Evolutionary conservation across 2,113 vertebrate species (phyloP).

Genomic region (Mellivora capensis): DNA sequence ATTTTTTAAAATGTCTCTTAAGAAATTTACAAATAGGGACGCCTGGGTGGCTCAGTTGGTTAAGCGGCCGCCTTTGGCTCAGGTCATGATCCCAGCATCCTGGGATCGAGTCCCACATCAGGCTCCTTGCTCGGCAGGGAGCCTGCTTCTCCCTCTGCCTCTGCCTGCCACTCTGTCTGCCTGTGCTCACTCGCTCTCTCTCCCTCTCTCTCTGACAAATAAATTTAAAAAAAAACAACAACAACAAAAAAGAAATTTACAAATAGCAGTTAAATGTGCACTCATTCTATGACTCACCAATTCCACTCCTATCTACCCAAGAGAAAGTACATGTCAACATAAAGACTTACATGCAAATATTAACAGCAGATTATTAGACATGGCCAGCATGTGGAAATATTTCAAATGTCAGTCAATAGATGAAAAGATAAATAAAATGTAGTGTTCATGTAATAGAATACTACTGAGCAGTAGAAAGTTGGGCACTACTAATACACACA

Average conservation of each 20-base stretch:
- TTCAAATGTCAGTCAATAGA: neutral
- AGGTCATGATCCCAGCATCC: too few species aligned
- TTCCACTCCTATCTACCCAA: neutral
- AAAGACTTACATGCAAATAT: neutral
- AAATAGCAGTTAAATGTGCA: neutral
- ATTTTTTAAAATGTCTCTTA: neutral
- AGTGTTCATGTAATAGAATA: neutral
- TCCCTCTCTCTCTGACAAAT: too few species aligned
- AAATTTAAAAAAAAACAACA: too few species aligned
- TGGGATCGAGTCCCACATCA: too few species aligned
- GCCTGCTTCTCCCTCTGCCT: too few species aligned
- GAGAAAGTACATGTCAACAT: neutral
- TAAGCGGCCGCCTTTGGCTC: too few species aligned
- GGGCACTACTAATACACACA: neutral
- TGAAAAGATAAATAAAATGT: neutral
- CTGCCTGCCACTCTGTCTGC: too few species aligned
- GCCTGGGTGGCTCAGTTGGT: too few species aligned
- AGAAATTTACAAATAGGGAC: neutral
- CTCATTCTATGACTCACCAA: neutral
- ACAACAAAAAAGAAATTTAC: neutral
- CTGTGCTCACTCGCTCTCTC: too few species aligned
- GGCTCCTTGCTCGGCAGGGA: too few species aligned
- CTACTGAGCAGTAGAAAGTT: neutral
- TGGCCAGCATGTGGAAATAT: neutral
- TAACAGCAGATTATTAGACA: neutral